phyloP scores from a whole-genome alignment of 2,797 vertebrate species.

The Craterocephalus amniculus region DNA sequence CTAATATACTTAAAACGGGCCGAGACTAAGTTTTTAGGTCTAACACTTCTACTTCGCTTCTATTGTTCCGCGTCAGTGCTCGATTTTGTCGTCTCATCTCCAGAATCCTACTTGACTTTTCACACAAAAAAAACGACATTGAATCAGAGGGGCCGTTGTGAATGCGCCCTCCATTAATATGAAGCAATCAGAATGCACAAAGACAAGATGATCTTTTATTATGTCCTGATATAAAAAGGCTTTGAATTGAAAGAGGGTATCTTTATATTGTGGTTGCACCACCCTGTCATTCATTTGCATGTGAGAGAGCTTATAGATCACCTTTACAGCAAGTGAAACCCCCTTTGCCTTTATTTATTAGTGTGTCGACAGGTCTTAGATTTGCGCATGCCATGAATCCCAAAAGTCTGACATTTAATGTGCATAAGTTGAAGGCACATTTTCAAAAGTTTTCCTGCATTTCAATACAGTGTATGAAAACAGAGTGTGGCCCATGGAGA shows the following conservation, averaged over 20 bases:
- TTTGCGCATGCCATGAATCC: constrained; percentile 29
- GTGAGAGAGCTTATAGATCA: constrained; percentile 10
- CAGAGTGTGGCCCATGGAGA: constrained; percentile 57
- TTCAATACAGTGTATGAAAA: constrained; percentile 58
- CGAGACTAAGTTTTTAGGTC: too few relatives aligned
- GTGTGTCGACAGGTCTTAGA: constrained; percentile 10
- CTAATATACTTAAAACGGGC: too few relatives aligned
- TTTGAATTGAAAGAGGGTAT: background rate
- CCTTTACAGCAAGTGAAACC: constrained; percentile 10
- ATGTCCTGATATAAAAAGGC: background rate
- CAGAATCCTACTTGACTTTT: background rate
- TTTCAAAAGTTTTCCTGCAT: constrained; percentile 64
- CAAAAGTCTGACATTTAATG: constrained; percentile 45
- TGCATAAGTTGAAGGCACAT: constrained; percentile 54
- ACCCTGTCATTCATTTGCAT: constrained; percentile 12
- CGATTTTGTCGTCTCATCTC: too few relatives aligned
- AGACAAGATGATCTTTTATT: background rate
- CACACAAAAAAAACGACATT: background rate
- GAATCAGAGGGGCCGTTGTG: background rate
- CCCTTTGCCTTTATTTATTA: constrained; percentile 23
- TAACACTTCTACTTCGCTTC: too few relatives aligned
- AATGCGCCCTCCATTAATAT: background rate
- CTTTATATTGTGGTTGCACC: background rate
- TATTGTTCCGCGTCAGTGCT: too few relatives aligned
- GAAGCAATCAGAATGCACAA: background rate